A percentile compares a stretch with the other conserved stretches of the same genome.
These are phyloP conservation scores for Alethe diademata DNA, from an alignment of 2,113 vertebrate species.

Conservation along the genomic window DNA sequence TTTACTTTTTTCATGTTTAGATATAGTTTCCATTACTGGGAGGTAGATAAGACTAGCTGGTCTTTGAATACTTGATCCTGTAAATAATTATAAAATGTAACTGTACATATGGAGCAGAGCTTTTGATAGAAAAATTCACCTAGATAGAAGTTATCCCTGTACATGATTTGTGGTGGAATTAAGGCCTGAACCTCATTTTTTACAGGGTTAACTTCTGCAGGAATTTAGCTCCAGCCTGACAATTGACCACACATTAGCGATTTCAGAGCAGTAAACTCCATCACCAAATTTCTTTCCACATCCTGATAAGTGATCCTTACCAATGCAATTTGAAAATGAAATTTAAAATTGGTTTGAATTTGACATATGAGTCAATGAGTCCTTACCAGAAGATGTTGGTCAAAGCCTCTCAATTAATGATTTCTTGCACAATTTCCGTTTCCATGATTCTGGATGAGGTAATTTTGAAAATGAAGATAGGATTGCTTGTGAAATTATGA, in stretches of 20 bases:
- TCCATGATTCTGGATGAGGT: background rate
- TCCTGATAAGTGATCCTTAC: background rate
- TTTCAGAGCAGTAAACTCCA: background rate
- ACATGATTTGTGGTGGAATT: background rate
- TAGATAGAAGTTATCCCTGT: background rate
- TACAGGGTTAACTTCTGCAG: background rate
- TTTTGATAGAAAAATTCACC: background rate
- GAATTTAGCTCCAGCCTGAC: background rate
- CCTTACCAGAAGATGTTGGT: background rate
- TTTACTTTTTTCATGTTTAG: background rate
- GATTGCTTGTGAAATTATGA: background rate
- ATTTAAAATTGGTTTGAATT: background rate
- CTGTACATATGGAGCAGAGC: background rate
- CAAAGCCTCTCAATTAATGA: background rate
- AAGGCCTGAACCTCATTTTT: conserved; percentile 15
- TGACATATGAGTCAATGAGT: background rate
- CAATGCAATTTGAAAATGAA: background rate
- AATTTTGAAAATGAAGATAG: conserved; percentile 25
- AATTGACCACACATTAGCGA: background rate
- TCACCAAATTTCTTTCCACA: background rate
- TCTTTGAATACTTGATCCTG: conserved; percentile 38
- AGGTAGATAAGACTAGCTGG: conserved; percentile 60
- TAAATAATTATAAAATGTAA: background rate
- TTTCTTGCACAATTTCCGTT: background rate
- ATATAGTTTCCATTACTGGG: conserved; percentile 23